phyloP scores from a whole-genome alignment of 2,888 invertebrate species.

The Philereme transversata region DNA sequence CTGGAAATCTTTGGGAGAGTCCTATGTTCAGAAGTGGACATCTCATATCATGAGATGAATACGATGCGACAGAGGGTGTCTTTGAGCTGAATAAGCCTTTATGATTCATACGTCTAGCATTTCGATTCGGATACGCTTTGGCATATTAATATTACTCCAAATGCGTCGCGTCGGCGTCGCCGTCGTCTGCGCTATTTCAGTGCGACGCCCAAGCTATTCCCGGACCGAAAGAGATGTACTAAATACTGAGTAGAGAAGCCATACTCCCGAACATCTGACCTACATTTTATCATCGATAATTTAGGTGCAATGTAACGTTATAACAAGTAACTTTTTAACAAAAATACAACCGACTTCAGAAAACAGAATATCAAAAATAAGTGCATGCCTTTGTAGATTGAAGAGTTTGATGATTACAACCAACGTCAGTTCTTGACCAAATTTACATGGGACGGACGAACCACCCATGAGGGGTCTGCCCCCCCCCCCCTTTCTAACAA shows the following conservation, averaged over 20 bases:
- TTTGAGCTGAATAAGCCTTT: slow-evolving; percentile 21
- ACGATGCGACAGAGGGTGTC: not conserved
- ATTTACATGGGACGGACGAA: no score
- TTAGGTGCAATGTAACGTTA: not conserved
- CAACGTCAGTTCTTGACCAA: no score
- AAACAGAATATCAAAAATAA: no score
- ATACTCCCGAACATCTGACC: slow-evolving; percentile 27
- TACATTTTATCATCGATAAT: slow-evolving; percentile 20
- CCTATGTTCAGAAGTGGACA: no score
- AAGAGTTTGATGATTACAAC: no score
- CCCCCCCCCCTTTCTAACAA: no score
- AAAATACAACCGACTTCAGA: no score
- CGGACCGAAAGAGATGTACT: slow-evolving; percentile 34
- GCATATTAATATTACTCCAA: slow-evolving; percentile 65
- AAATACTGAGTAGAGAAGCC: slow-evolving; percentile 27
- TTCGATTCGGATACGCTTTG: slow-evolving; percentile 50
- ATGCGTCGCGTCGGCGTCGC: slow-evolving; percentile 53
- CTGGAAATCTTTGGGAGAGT: no score
- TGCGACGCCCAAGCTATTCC: slow-evolving; percentile 52
- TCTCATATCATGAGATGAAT: no score
- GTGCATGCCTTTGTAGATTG: no score
- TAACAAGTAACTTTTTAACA: no score
- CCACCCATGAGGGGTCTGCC: no score
- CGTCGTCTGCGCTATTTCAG: slow-evolving; percentile 69
- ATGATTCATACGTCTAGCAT: slow-evolving; percentile 53